Evolutionary conservation across 1,140 invertebrate species (phyloP).

Genomic region (Pollicipes pollicipes): DNA sequence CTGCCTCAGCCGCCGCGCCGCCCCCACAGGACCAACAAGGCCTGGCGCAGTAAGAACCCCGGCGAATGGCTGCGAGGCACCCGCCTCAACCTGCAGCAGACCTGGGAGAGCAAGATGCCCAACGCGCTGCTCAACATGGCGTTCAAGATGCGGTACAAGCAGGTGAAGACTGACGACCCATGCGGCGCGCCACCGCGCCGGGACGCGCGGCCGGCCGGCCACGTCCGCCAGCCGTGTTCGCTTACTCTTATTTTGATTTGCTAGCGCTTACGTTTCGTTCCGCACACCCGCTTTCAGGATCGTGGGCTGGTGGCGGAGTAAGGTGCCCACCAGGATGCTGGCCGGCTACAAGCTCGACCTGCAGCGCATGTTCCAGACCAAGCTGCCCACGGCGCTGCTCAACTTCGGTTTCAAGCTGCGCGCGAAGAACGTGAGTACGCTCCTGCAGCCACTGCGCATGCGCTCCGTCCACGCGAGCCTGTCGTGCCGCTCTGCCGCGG

Average conservation of each 20-base stretch:
- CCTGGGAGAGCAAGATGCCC: constrained; percentile 64
- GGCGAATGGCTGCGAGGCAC: constrained; percentile 54
- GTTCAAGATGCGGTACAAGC: constrained; percentile 44
- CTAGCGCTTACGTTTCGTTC: not conserved
- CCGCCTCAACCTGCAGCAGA: constrained; percentile 75
- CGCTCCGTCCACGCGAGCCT: too few relatives aligned
- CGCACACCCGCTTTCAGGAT: constrained; percentile 30
- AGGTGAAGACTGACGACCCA: constrained; percentile 19
- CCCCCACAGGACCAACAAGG: constrained; percentile 44
- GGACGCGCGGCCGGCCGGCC: too few relatives aligned
- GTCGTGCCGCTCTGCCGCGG: too few relatives aligned
- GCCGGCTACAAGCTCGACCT: constrained; percentile 72
- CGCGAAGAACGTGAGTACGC: constrained; percentile 48
- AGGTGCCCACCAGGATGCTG: constrained; percentile 56
- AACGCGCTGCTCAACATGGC: constrained; percentile 72
- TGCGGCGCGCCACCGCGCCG: too few relatives aligned
- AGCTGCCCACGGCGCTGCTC: constrained; percentile 68
- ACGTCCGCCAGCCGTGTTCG: not conserved
- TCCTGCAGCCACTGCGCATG: not conserved
- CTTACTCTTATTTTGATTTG: not conserved
- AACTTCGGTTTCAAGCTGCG: constrained; percentile 79
- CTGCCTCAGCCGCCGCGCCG: not conserved
- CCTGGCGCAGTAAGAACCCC: constrained; percentile 72
- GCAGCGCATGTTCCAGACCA: constrained; percentile 64
- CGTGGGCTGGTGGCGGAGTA: constrained; percentile 67